Evolutionary conservation across 2,113 vertebrate genomes (phyloP).

Genomic region (Cisticola juncidis): DNA sequence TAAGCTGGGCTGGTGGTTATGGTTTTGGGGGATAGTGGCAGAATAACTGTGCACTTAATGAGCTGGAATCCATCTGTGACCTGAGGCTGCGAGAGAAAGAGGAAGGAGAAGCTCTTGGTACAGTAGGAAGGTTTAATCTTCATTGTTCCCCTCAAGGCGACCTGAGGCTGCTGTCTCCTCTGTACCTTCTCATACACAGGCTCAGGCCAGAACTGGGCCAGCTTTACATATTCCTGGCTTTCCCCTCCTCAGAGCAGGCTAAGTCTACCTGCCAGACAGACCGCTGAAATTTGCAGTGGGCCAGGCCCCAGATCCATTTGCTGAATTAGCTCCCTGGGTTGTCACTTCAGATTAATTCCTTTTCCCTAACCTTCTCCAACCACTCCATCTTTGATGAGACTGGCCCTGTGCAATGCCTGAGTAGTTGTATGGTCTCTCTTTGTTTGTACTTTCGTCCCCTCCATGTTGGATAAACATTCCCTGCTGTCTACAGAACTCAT

Average conservation of each 20-base stretch:
- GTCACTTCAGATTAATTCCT: slow-evolving; percentile 61
- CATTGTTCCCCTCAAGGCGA: background rate
- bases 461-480: slow-evolving; percentile 63
- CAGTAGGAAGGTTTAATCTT: slow-evolving; percentile 44
- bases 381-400: slow-evolving; percentile 41
- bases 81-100: slow-evolving; percentile 32
- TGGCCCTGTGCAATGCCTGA: slow-evolving; percentile 7
- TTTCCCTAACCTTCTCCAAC: background rate
- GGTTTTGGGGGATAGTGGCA: slow-evolving; percentile 3
- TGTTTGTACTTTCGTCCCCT: slow-evolving; percentile 48
- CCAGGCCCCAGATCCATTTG: background rate
- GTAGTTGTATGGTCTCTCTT: slow-evolving; percentile 38
- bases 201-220: background rate
- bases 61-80: slow-evolving; percentile 43
- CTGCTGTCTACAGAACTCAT: slow-evolving; percentile 55
- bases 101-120: slow-evolving; percentile 9
- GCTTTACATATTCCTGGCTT: background rate
- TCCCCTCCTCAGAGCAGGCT: background rate
- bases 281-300: background rate
- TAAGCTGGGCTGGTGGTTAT: slow-evolving; percentile 28
- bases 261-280: background rate
- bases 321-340: slow-evolving; percentile 34
- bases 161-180: slow-evolving; percentile 14
- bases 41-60: slow-evolving; percentile 53
- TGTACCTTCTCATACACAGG: background rate